Conservation (phyloP, 1,140 invertebrate genomes). For the Asbolus verrucosus region DNA sequence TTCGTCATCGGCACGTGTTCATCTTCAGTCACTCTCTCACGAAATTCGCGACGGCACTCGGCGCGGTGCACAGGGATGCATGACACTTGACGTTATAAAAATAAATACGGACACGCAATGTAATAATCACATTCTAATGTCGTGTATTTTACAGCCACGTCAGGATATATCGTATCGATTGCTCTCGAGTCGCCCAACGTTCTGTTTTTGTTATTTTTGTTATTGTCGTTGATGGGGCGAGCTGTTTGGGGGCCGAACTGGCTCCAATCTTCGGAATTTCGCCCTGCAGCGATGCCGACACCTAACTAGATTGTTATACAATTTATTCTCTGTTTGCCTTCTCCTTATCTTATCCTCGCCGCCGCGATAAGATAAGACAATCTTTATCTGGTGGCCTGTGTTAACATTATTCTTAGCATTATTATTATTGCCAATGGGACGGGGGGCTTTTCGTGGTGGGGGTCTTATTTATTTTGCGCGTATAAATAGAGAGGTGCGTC, state of each 20-base stretch:
- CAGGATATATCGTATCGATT: conserved; percentile 43
- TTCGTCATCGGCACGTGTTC: conserved; percentile 17
- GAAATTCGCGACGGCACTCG: neutral
- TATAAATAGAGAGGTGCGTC: conserved; percentile 8
- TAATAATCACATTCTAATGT: conserved; percentile 40
- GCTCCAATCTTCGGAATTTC: neutral
- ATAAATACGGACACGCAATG: conserved; percentile 39
- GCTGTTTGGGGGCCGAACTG: neutral
- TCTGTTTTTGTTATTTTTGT: conserved; percentile 5
- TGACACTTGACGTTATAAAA: conserved; percentile 35
- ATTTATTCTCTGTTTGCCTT: conserved; percentile 5
- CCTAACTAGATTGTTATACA: conserved; percentile 10
- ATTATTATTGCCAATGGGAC: neutral
- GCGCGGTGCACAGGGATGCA: conserved; percentile 5
- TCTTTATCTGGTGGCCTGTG: conserved; percentile 7
- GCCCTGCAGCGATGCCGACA: neutral
- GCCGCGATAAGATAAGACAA: neutral
- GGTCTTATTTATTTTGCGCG: conserved; percentile 2
- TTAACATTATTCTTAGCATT: neutral
- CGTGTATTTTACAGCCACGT: conserved; percentile 41
- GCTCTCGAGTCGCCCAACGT: neutral
- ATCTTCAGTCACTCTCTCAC: conserved; percentile 5
- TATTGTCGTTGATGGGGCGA: neutral
- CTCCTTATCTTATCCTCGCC: neutral
- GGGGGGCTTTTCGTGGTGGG: neutral